Conservation (phyloP, 2,797 vertebrate species). For the Lagodon rhomboides region DNA sequence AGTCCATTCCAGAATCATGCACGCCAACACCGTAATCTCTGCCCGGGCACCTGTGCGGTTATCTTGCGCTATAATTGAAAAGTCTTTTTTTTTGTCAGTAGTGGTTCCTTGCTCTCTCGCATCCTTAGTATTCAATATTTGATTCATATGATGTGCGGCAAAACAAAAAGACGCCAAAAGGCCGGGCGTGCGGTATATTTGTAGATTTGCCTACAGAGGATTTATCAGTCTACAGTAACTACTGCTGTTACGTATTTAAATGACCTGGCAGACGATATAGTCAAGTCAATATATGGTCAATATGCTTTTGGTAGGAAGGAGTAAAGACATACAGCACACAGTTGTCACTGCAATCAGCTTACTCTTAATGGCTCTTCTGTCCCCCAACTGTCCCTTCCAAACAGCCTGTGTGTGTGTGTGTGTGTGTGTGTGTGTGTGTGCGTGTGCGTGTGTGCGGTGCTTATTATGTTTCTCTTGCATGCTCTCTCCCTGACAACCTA, state of each 20-base stretch:
- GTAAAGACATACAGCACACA: slow-evolving; percentile 37
- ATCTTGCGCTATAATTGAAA: not conserved
- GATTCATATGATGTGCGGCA: not conserved
- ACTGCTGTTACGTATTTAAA: slow-evolving; percentile 24
- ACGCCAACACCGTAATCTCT: not conserved
- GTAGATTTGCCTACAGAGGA: not conserved
- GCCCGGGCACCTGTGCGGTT: not conserved
- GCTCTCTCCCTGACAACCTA: slow-evolving; percentile 78
- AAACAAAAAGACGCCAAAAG: not conserved
- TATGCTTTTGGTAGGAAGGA: slow-evolving; percentile 31
- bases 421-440: slow-evolving; percentile 10
- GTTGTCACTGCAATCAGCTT: slow-evolving; percentile 57
- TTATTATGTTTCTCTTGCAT: slow-evolving; percentile 71
- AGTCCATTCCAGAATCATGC: not conserved
- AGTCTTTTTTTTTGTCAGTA: not conserved
- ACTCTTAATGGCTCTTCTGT: slow-evolving; percentile 65
- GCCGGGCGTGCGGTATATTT: too few relatives aligned
- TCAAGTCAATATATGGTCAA: slow-evolving; percentile 32
- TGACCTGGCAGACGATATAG: slow-evolving; percentile 19
- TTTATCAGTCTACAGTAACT: not conserved
- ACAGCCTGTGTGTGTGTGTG: slow-evolving; percentile 17
- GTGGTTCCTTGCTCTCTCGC: not conserved
- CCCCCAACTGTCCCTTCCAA: slow-evolving; percentile 60
- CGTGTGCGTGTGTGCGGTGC: slow-evolving; percentile 34
- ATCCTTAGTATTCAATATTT: not conserved